Evolutionary conservation across 2,888 invertebrate genomes (phyloP), one percentile per base, ranked within the genome.

Genomic region (Syrista parreyssii): DNA sequence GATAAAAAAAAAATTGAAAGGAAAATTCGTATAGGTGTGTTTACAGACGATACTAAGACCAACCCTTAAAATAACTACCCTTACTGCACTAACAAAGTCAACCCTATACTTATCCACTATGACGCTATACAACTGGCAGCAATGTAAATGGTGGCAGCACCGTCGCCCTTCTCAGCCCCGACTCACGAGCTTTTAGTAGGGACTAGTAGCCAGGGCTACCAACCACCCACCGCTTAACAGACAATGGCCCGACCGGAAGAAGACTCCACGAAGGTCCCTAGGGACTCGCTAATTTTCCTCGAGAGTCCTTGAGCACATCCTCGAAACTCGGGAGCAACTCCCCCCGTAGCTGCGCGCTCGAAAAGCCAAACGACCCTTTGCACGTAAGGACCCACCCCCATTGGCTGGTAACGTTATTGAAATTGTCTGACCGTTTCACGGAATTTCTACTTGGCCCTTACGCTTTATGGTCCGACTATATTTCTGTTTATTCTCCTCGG

Each of bases 261-360:
- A 55, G 55, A 55, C 55, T 55, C 55, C 23, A 55, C 55, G 55
- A 9, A 68, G 36, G 55, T 74, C 74, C 75, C 71, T 33, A n/a
- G 35, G 68, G 74, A 31, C 34, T n/a, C 31, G 69, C 75, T 68
- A 68, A 72, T 79, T 73, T 73, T 68, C 31, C 40, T 74, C 55
- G 76, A 36, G 40, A 36, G 74, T 71, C 36, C 55, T 35, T 32
- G 34, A 73, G 79, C 80, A 77, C 78, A 77, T 76, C 72, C 77
- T 69, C 71, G 71, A 71, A 33, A 34, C 69, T 33, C 30, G n/a
- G 34, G 11, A 6, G 23, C 15, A 40, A 55, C 55, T 55, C 23
- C 23, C 6, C 55, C 23, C 55, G 55, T 40, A 40, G 23, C 40
- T 55, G 9, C 55, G 9, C 55, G 9, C 23, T 23, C 23, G 55